These are phyloP conservation scores for Herpailurus yagouaroundi DNA, from an alignment of 2,113 vertebrate species.

Conservation along the genomic window DNA sequence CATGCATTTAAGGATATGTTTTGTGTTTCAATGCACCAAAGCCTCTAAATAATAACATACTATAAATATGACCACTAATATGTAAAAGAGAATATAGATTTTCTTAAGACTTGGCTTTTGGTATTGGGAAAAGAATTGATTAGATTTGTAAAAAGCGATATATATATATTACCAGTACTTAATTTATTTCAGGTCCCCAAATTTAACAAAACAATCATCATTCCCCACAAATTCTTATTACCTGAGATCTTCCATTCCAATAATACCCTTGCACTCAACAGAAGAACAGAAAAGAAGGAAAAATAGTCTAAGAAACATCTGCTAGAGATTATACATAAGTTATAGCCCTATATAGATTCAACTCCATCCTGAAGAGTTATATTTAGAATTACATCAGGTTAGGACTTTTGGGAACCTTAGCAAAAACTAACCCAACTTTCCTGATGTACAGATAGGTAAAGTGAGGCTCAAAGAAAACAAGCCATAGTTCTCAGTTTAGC, in stretches of 20 bases:
- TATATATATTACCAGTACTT: not conserved
- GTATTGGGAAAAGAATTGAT: conserved; percentile 5
- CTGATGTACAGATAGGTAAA: not conserved
- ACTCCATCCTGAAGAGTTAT: not conserved
- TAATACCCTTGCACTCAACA: not conserved
- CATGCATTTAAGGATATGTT: not conserved
- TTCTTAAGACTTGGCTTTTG: not conserved
- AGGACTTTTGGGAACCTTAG: not conserved
- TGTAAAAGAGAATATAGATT: not conserved
- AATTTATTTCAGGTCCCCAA: not conserved
- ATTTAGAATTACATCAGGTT: not conserved
- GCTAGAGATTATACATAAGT: not conserved
- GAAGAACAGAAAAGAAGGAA: not conserved
- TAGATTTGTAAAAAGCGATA: not conserved
- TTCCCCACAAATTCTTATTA: not conserved
- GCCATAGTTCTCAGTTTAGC: not conserved
- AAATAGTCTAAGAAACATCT: not conserved
- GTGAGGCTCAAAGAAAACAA: not conserved
- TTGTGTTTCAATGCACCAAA: not conserved
- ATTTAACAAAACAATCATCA: conserved; percentile 26
- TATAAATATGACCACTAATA: not conserved
- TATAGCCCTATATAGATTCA: not conserved
- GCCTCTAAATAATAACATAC: not conserved
- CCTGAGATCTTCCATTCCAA: not conserved
- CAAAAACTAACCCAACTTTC: not conserved